A percentile compares a stretch with the other conserved stretches of the same genome.
Evolutionary conservation across 2,888 invertebrate genomes (phyloP).

Genomic region (Aricia artaxerxes): DNA sequence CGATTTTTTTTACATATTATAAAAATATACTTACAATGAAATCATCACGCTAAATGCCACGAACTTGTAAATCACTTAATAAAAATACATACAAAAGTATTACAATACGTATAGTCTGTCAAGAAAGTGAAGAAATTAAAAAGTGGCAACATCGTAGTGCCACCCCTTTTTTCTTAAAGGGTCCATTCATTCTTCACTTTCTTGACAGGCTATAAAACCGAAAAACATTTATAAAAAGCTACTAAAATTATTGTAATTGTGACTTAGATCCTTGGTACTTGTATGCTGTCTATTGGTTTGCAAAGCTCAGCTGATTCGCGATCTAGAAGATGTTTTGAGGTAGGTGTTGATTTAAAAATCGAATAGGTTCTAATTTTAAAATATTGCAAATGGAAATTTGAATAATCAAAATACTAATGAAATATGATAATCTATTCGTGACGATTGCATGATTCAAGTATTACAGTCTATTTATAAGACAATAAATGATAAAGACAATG

Average conservation of each 20-base stretch:
- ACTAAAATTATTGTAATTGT: conserved; percentile 24
- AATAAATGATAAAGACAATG: neutral
- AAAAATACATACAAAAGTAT: conserved; percentile 11
- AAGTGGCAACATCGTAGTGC: too few relatives aligned
- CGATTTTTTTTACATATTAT: conserved; percentile 28
- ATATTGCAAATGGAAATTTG: neutral
- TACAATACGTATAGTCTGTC: conserved; percentile 1
- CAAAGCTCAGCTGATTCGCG: conserved; percentile 31
- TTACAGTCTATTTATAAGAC: neutral
- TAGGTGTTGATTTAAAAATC: conserved; percentile 32
- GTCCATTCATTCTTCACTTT: too few relatives aligned
- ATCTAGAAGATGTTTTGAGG: conserved; percentile 32
- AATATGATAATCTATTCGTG: neutral
- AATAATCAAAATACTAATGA: conserved; percentile 1
- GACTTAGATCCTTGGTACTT: conserved; percentile 31
- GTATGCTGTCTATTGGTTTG: conserved; percentile 22
- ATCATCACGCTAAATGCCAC: conserved; percentile 31
- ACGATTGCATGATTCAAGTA: neutral
- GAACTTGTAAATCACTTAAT: conserved; percentile 28
- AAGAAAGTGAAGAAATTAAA: too few relatives aligned
- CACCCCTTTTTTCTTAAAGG: too few relatives aligned
- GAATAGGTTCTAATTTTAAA: conserved; percentile 18
- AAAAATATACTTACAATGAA: conserved; percentile 33
- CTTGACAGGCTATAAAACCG: neutral
- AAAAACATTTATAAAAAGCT: conserved; percentile 26